Evolutionary conservation across 2,888 invertebrate genomes (phyloP).

Genomic region (Serripes groenlandicus): DNA sequence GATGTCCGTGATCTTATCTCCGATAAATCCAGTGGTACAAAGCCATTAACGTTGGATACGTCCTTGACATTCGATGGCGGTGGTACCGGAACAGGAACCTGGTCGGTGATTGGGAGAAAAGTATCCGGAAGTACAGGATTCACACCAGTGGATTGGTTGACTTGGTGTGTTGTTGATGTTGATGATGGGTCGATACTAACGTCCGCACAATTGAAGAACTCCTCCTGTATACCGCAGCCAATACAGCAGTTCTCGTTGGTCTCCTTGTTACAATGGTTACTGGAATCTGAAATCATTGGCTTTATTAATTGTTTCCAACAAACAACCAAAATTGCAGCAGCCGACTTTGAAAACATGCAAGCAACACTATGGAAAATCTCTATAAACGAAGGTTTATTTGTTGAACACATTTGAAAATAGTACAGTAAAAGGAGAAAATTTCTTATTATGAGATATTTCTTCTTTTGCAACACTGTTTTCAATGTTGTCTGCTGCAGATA

Average conservation of each 20-base stretch:
- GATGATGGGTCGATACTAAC: slow-evolving; percentile 24
- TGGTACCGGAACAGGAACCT: background rate
- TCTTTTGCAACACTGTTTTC: background rate
- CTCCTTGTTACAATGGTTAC: slow-evolving; percentile 36
- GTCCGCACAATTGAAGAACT: slow-evolving; percentile 51
- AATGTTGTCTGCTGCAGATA: too few relatives aligned
- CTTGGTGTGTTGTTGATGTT: background rate
- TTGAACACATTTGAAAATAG: background rate
- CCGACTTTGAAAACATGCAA: background rate
- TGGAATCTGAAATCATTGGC: slow-evolving; percentile 38
- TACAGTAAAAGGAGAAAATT: background rate
- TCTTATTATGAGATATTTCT: background rate
- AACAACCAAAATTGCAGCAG: background rate
- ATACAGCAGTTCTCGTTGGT: slow-evolving; percentile 34
- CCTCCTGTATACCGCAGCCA: slow-evolving; percentile 47
- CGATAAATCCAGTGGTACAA: slow-evolving; percentile 7
- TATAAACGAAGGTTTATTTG: background rate
- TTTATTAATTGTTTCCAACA: too few relatives aligned
- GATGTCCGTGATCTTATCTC: background rate
- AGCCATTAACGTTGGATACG: background rate
- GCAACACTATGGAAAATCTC: background rate
- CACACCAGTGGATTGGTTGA: background rate
- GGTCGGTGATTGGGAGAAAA: background rate
- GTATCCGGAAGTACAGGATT: slow-evolving; percentile 1
- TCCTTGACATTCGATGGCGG: background rate